A percentile compares a stretch with the other conserved stretches of the same genome.
phyloP scores from a whole-genome alignment of 53 echinoderm and acorn worm species.

The Astropecten irregularis region DNA sequence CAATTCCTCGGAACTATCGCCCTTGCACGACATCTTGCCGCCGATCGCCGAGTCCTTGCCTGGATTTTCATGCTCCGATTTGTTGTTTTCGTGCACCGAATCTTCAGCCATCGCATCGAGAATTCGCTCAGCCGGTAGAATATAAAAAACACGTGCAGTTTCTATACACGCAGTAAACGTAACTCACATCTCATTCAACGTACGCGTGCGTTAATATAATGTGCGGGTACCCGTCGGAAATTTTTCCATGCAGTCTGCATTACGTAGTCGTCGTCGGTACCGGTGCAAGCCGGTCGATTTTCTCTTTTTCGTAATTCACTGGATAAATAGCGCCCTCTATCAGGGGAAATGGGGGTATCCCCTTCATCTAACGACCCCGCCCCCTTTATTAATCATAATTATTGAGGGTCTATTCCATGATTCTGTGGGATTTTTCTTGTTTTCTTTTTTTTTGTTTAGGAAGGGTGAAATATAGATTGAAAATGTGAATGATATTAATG shows the following conservation, averaged over 20 bases:
- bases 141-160: not conserved
- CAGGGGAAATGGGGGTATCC: too few species aligned
- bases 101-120: constrained; percentile 31
- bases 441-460: too few species aligned
- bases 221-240: not conserved
- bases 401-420: too few species aligned
- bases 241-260: not conserved
- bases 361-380: too few species aligned
- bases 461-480: too few species aligned
- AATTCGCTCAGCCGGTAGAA: not conserved
- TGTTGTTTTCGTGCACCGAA: constrained; percentile 13
- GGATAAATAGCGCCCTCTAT: too few species aligned
- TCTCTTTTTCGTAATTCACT: too few species aligned
- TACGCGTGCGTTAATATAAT: not conserved
- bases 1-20: not conserved
- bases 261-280: not conserved
- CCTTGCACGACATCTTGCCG: constrained; percentile 6
- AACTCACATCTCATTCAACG: not conserved
- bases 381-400: too few species aligned
- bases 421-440: too few species aligned
- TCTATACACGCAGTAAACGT: not conserved
- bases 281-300: constrained; percentile 18
- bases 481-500: too few species aligned
- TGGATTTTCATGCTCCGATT: constrained; percentile 4
- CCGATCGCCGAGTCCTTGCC: not conserved